Base-by-base conservation (phyloP, 2,113 vertebrate genomes). In the Limnothrissa miodon region DNA sequence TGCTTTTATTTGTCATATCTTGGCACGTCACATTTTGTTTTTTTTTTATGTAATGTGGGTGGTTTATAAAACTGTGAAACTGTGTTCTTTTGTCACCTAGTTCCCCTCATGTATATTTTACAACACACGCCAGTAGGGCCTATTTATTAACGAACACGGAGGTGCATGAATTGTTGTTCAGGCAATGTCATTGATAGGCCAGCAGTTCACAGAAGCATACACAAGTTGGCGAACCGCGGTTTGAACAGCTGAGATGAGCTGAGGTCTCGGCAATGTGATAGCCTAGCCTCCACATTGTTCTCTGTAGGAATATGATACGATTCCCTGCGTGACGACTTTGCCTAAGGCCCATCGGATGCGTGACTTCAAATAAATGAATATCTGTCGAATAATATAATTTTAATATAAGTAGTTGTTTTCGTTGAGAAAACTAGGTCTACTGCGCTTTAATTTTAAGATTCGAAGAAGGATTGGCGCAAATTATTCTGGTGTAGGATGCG, bases 91-190 rank as follows among this genome's bases (percentile, higher is more conserved):
- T 45, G 21, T n/a, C 78, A 48, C 78, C 11, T 39, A 33, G 81
- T 83, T 85, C 4, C 66, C 74, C 46, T 66, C n/a, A 46, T 74
- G 25, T 74, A 74, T 74, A 39, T 62, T 62, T 59, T 11, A 62
- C 10, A 74, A 39, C 29, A 74, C 25, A 13, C 66, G 59, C 80
- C 92, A 84, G 15, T 85, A 86, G 90, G 78, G 39, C 39, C n/a
- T 4, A 23, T 82, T 42, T 19, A 23, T 66, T 39, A 25, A n/a
- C n/a, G n/a, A 78, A 78, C 44, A 11, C 33, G 42, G 19, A 42
- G 6, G 36, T 62, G 11, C 9, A 70, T 19, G 19, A 45, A 29
- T 29, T 23, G n/a, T 29, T 62, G n/a, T n/a, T 9, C 39, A 81
- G 80, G 42, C 56, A n/a, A 70, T 17, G 66, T 74, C 66, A 74